Evolutionary conservation across 2,113 vertebrate species (phyloP), one percentile per base, ranked within the genome.

Genomic region (Actenoides lindsayi): DNA sequence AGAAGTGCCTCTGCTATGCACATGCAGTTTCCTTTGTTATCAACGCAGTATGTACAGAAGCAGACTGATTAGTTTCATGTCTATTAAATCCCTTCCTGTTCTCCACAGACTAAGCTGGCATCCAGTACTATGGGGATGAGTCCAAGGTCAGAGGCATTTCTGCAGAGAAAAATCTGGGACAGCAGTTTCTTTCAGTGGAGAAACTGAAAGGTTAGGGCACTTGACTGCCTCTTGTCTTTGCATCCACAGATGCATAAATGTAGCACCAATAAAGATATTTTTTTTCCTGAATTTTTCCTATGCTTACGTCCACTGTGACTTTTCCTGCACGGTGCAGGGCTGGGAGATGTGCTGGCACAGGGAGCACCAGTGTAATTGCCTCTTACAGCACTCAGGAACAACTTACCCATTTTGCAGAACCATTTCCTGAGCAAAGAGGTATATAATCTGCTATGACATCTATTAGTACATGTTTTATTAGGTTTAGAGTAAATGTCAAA

Each of bases 101-200:
- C 30, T 94, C 85, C 70, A 54, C 70, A 90, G 54, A 78, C 64
- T 23, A 41, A 62, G n/a, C 31, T 70, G 24, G 67, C 73, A 33
- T 93, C 81, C 31, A 92, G 69, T 51, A 5, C 53, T 7, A 2
- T 1, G 2, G 65, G 65, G 87, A 96, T 85, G 56, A 94, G 87
- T 89, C 73, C 64, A 89, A 82, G 48, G 77, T 97, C 94, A 93
- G 93, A 94, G 67, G 20, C 33, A 17, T 73, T 95, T 97, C 95
- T 92, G 44, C 91, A 90, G 16, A 13, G 83, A 63, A 83, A 85
- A 50, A 82, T 85, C 89, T 93, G 65, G 44, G 80, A 94, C 87
- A 76, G 59, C 71, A 60, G 54, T 90, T 95, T 94, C 37, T 91
- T 89, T 90, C 73, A 74, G 70, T 13, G 16, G 31, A 92, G 46